Base-by-base conservation (phyloP, 2,797 vertebrate species). In the Etheostoma nigrum region DNA sequence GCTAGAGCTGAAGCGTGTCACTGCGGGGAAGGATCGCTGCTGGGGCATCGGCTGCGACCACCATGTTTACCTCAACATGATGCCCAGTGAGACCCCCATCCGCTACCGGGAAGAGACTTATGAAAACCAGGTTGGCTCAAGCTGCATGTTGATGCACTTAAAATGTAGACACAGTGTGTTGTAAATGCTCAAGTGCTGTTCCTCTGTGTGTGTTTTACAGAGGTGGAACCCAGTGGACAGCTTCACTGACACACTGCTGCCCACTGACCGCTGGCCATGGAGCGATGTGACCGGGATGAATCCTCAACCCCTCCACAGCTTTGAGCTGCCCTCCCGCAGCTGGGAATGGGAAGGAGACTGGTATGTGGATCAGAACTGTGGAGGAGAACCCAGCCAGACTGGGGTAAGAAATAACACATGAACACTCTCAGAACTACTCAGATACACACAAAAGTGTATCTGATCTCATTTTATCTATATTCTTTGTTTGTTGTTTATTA, bases 261-360 rank as follows among this genome's bases (percentile, higher is more conserved):
- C 97, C n/a, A 99, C 98, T 1, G 98, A 99, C 93, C 98, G 98
- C 93, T 99, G 98, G 98, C 95, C 95, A 2, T 99, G 98, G 98
- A 99, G 98, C 1, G 97, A 99, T 44, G 96, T 97, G 88, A 97
- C 95, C 4, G 98, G 98, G 40, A 93, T 96, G 72, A 96, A 94
- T 71, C 94, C 96, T 25, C 97, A 97, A 83, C 96, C 95, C 0
- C 95, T 99, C 7, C 96, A 97, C 76, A 95, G 96, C 89, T 98
- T 99, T 88, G 91, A 89, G 15, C 93, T 98, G 86, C 97, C 97
- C 0, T 97, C 97, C 0, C 92, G 91, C 47, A 97, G 98, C 92
- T 99, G 98, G 98, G 97, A 98, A 78, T 99, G 98, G 98, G 98
- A 99, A 79, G 97, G 97, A 0, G 98, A 99, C 95, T 99, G 98